Percentiles rank a stretch among this genome's conserved stretches.
These are phyloP conservation scores for Ecliptopera silaceata DNA, from an alignment of 2,888 invertebrate genomes.

Conservation along the genomic window DNA sequence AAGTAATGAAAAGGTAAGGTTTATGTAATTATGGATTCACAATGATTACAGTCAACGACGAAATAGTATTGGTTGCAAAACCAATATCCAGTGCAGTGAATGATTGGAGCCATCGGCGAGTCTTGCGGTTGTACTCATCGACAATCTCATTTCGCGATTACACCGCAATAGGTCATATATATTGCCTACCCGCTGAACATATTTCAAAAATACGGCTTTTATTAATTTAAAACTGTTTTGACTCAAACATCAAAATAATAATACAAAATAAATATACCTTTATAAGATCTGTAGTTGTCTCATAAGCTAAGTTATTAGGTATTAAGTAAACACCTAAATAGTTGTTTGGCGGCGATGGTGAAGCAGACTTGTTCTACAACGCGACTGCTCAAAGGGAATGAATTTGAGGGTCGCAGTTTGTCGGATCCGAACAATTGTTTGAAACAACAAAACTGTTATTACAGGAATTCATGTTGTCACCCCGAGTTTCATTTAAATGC, in stretches of 20 bases:
- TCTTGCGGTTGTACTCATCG: conserved; percentile 18
- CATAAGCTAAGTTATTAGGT: conserved; percentile 6
- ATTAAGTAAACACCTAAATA: conserved; percentile 19
- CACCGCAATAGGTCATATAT: conserved; percentile 10
- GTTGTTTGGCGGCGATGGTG: conserved; percentile 7
- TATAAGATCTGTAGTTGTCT: too few species aligned
- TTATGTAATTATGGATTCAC: too few species aligned
- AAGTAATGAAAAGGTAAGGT: too few species aligned
- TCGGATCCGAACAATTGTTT: conserved; percentile 40
- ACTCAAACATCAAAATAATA: too few species aligned
- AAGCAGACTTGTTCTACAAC: conserved; percentile 26
- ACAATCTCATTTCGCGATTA: conserved; percentile 33
- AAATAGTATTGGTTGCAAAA: conserved; percentile 39
- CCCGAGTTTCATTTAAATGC: conserved; percentile 45
- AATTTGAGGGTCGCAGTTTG: conserved; percentile 39
- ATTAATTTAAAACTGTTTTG: not conserved
- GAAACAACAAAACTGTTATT: conserved; percentile 45
- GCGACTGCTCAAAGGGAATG: conserved; percentile 23
- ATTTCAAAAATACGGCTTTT: not conserved
- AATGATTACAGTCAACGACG: not conserved
- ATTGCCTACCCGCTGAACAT: not conserved
- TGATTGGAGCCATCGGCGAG: conserved; percentile 31
- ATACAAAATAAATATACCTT: too few species aligned
- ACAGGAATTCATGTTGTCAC: conserved; percentile 44
- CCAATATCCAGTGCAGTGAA: conserved; percentile 46